Evolutionary conservation across 1,140 invertebrate genomes (phyloP).

Genomic region (Popillia japonica): DNA sequence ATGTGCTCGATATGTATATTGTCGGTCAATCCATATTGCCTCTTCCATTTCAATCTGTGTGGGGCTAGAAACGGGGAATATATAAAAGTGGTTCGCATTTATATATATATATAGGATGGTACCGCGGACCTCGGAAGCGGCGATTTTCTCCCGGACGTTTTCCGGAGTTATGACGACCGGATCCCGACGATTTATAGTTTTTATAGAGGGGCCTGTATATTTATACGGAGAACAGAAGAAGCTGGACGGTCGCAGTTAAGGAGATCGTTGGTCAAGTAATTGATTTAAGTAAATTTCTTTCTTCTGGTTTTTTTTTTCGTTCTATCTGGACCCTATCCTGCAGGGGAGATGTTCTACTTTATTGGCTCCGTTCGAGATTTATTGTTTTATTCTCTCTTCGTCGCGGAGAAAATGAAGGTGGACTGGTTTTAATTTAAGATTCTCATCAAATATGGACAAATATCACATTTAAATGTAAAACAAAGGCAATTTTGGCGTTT

Average conservation of each 20-base stretch:
- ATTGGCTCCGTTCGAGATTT: slow-evolving; percentile 4
- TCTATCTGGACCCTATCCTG: not conserved
- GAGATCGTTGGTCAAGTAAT: slow-evolving; percentile 50
- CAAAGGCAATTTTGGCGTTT: too few relatives aligned
- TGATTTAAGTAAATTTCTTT: slow-evolving; percentile 54
- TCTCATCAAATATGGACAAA: too few relatives aligned
- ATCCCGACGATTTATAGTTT: slow-evolving; percentile 58
- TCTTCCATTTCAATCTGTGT: slow-evolving; percentile 46
- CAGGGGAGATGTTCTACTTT: slow-evolving; percentile 9
- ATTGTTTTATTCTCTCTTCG: not conserved
- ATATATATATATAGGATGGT: not conserved
- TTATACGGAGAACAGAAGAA: slow-evolving; percentile 22
- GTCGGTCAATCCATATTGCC: slow-evolving; percentile 57
- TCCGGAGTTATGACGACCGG: slow-evolving; percentile 4
- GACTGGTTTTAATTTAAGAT: not conserved
- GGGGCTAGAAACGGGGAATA: too few relatives aligned
- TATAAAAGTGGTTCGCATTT: too few relatives aligned
- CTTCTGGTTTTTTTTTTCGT: not conserved
- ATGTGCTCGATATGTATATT: slow-evolving; percentile 60
- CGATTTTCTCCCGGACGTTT: too few relatives aligned
- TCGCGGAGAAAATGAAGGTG: not conserved
- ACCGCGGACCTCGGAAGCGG: not conserved
- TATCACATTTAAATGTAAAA: too few relatives aligned
- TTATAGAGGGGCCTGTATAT: slow-evolving; percentile 30
- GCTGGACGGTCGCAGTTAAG: slow-evolving; percentile 41